Conservation (phyloP, 2,888 invertebrate genomes). For the Hirudinaria manillensis region DNA sequence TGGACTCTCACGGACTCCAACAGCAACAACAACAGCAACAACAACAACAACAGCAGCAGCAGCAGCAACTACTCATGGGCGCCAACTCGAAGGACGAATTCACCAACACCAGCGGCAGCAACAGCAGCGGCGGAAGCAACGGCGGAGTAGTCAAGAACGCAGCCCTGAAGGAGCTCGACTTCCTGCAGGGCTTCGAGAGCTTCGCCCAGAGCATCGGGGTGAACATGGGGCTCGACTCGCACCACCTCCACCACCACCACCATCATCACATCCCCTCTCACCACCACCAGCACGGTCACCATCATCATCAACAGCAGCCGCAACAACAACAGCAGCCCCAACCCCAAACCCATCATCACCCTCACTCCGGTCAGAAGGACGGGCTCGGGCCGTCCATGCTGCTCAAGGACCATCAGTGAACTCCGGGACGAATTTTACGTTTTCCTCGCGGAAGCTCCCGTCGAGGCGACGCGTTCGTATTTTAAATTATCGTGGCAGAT, state of each 20-base stretch:
- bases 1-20: neutral
- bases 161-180: slow-evolving; percentile 16
- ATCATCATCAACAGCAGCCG: slow-evolving; percentile 17
- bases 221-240: slow-evolving; percentile 13
- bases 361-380: neutral
- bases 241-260: slow-evolving; percentile 25
- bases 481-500: no score
- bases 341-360: no score
- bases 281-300: slow-evolving; percentile 22
- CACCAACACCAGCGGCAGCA: neutral
- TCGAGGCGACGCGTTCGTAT: no score
- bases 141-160: neutral
- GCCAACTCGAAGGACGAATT: slow-evolving; percentile 1
- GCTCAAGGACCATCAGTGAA: slow-evolving; percentile 4
- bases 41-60: slow-evolving; percentile 18
- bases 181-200: slow-evolving; percentile 27
- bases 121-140: neutral
- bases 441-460: no score
- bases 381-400: slow-evolving; percentile 1
- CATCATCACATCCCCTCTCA: slow-evolving; percentile 13
- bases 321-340: neutral
- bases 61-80: slow-evolving; percentile 14
- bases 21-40: slow-evolving; percentile 21
- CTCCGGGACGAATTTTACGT: no score
- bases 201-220: slow-evolving; percentile 26